phyloP scores from a whole-genome alignment of 2,797 vertebrate genomes.

The Chiroxiphia lanceolata region DNA sequence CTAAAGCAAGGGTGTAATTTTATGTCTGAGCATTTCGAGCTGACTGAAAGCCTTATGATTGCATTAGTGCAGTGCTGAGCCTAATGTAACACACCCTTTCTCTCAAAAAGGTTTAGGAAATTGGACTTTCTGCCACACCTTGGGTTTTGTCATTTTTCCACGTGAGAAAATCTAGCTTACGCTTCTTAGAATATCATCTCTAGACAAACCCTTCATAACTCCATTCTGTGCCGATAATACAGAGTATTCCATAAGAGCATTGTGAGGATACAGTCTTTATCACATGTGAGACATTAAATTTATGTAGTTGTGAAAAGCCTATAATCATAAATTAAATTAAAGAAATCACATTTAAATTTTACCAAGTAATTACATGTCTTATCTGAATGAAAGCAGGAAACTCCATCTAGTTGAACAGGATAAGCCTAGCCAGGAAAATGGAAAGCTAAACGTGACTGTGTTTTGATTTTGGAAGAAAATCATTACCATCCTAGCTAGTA shows the following conservation, averaged over 20 bases:
- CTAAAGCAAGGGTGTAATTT: not conserved
- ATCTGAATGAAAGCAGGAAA: not conserved
- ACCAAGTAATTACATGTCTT: not conserved
- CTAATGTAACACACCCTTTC: not conserved
- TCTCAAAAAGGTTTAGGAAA: not conserved
- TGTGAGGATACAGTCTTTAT: not conserved
- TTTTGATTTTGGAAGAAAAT: constrained; percentile 30
- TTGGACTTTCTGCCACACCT: not conserved
- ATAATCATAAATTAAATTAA: not conserved
- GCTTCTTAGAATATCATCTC: not conserved
- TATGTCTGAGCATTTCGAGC: not conserved
- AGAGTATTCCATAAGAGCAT: not conserved
- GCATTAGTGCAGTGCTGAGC: not conserved
- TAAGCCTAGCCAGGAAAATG: not conserved
- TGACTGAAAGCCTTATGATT: not conserved
- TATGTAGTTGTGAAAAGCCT: not conserved
- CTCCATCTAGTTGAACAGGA: not conserved
- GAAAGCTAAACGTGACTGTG: not conserved
- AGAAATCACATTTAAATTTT: not conserved
- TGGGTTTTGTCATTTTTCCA: not conserved
- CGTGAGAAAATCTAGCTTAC: not conserved
- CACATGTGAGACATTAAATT: not conserved
- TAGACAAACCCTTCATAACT: not conserved
- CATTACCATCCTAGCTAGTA: not conserved
- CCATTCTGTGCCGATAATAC: not conserved